Evolutionary conservation across 2,113 vertebrate genomes (phyloP), one percentile per base, ranked within the genome.

Genomic region (Hyperopisus bebe): DNA sequence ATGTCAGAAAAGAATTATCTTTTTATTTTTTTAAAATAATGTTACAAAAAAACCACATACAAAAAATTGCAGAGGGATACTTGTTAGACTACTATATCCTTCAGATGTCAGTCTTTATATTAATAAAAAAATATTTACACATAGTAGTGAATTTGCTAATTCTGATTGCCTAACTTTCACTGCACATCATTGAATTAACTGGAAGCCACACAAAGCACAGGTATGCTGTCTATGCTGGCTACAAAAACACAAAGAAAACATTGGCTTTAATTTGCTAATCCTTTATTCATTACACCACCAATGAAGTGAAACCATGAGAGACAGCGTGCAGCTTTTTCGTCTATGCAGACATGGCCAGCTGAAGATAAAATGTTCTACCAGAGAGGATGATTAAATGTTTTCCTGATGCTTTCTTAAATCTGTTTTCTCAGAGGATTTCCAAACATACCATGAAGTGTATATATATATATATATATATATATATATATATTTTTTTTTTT

Each of bases 401-500:
- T 95, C 95, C 93, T 70, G 5, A 92, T 74, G 15, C 91, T 93
- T 53, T 92, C 62, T 62, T 51, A 9, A 53, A 87, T 87, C 15
- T 87, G 50, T 87, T 53, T 87, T 87, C 85, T 55, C 85, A 13
- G 50, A 87, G 85, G 50, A 53, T 87, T 47, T 87, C 35, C 13
- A 89, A 83, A 96, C 62, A 70, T 11, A 96, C 93, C 92, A 94
- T 94, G 96, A 94, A 70, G 62, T 66, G 27, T 66, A 66, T 66
- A 95, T 97, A 93, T 96, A 97, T 97, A 44, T 44, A 44, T 92
- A 95, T 95, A 95, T 94, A 95, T 89, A 15, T 24, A 89, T 70
- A 70, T 70, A 70, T 70, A 95, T 97, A 93, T 96, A 97, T 97
- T 96, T n/a, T n/a, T n/a, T n/a, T n/a, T n/a, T n/a, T n/a, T n/a